Conservation (phyloP, 2,888 invertebrate species). For the Vanessa cardui region DNA sequence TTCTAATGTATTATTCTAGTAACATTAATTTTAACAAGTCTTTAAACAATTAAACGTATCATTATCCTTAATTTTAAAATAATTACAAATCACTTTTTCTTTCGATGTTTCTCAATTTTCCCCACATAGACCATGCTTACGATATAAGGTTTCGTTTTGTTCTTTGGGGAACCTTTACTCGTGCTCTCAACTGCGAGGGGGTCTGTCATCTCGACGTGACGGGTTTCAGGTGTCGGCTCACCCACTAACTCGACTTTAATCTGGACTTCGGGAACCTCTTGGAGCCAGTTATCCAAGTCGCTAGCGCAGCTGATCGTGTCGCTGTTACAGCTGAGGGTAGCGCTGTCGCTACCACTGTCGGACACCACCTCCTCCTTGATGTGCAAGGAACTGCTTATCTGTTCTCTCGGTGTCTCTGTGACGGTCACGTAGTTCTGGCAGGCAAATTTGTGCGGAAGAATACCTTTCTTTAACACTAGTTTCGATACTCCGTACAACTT, state of each 20-base stretch:
- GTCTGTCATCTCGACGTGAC: neutral
- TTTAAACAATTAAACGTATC: too few species aligned
- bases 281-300: neutral
- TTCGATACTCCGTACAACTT: neutral
- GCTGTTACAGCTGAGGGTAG: neutral
- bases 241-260: neutral
- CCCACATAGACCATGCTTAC: neutral
- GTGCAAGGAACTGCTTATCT: neutral
- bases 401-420: neutral
- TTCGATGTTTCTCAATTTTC: neutral
- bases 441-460: conserved; percentile 17
- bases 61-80: neutral
- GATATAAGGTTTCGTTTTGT: neutral
- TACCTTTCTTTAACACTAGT: conserved; percentile 4
- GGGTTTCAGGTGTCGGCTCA: neutral
- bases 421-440: neutral
- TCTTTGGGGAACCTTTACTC: neutral
- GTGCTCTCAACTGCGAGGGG: neutral
- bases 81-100: neutral
- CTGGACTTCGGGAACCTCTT: neutral
- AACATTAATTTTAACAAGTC: too few species aligned
- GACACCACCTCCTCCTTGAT: neutral
- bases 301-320: neutral
- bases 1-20: too few species aligned
- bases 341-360: neutral